phyloP scores from a whole-genome alignment of 2,888 invertebrate genomes.

The Pycnomerus fuliginosus region DNA sequence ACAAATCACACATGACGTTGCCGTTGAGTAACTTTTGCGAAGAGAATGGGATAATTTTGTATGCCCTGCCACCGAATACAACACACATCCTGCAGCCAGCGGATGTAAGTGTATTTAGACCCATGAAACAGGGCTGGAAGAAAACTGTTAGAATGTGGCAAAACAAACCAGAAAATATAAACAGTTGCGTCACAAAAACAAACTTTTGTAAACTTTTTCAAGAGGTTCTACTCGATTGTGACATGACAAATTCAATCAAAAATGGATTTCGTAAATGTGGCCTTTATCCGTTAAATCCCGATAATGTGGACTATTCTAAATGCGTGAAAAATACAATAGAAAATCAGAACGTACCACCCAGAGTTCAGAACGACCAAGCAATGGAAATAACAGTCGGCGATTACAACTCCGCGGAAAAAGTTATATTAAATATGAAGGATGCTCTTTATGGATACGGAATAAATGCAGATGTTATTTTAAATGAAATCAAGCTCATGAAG shows the following conservation, averaged over 20 bases:
- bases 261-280: conserved; percentile 18
- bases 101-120: conserved; percentile 33
- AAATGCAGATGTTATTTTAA: background rate
- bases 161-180: conserved; percentile 22
- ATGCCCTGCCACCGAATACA: conserved; percentile 25
- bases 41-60: conserved; percentile 26
- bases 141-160: conserved; percentile 25
- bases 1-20: conserved; percentile 31
- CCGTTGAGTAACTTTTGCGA: conserved; percentile 28
- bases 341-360: background rate
- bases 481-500: background rate
- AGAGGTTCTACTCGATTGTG: conserved; percentile 8
- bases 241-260: conserved; percentile 10
- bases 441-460: background rate
- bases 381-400: background rate
- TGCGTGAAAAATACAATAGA: conserved; percentile 14
- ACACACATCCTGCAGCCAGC: conserved; percentile 33
- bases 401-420: background rate
- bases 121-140: conserved; percentile 34
- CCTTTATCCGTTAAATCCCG: background rate
- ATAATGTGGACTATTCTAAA: conserved; percentile 12
- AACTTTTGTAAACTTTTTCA: conserved; percentile 32
- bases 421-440: background rate
- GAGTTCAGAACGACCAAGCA: background rate
- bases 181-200: conserved; percentile 28